These are phyloP conservation scores for Mesorhabditis sp. DNA, from an alignment of 2,888 invertebrate genomes.

Conservation along the genomic window DNA sequence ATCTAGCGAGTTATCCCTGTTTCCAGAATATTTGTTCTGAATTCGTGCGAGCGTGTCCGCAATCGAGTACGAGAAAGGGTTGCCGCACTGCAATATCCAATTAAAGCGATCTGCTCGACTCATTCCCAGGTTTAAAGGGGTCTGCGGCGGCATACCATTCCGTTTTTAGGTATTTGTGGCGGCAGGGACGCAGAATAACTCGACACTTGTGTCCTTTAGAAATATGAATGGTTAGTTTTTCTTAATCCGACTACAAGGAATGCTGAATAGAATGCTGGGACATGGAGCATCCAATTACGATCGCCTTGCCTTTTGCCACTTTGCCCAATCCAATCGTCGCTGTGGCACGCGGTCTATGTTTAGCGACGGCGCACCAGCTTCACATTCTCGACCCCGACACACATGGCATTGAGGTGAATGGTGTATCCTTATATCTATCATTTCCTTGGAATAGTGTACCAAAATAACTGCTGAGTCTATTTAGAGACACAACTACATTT, in stretches of 20 bases:
- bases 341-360: slow-evolving; percentile 17
- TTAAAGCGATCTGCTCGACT: slow-evolving; percentile 33
- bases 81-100: slow-evolving; percentile 24
- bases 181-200: not conserved
- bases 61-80: slow-evolving; percentile 39
- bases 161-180: slow-evolving; percentile 1
- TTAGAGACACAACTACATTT: no score
- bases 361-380: slow-evolving; percentile 16
- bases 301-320: slow-evolving; percentile 25
- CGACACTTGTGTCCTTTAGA: not conserved
- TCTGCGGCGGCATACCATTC: slow-evolving; percentile 18
- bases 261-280: slow-evolving; percentile 43
- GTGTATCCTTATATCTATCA: not conserved
- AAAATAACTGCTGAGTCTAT: not conserved
- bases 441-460: not conserved
- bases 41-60: slow-evolving; percentile 42
- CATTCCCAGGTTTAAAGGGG: slow-evolving; percentile 25
- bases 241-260: not conserved
- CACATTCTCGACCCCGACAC: slow-evolving; percentile 19
- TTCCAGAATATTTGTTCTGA: slow-evolving; percentile 44
- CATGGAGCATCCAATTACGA: slow-evolving; percentile 33
- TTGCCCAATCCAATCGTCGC: slow-evolving; percentile 21
- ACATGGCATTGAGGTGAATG: slow-evolving; percentile 17
- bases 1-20: not conserved
- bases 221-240: not conserved